Evolutionary conservation across 2,888 invertebrate genomes (phyloP).

Genomic region (Drosophila kambysellisi): DNA sequence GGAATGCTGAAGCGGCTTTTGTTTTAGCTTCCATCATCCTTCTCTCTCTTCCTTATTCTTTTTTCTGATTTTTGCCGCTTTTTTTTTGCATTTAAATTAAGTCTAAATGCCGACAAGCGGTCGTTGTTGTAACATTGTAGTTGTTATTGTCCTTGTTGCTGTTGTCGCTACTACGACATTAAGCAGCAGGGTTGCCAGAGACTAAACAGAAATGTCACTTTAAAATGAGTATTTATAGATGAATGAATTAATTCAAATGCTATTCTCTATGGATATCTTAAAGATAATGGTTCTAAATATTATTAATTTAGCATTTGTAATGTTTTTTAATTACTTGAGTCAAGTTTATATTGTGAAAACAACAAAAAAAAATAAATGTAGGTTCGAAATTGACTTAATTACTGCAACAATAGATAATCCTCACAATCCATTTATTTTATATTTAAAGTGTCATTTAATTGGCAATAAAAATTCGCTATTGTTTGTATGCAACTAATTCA

Average conservation of each 20-base stretch:
- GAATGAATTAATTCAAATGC: slow-evolving; percentile 6
- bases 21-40: slow-evolving; percentile 30
- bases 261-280: neutral
- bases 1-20: slow-evolving; percentile 51
- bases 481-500: neutral
- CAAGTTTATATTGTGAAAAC: neutral
- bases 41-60: neutral
- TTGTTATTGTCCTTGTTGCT: slow-evolving; percentile 18
- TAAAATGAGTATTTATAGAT: neutral
- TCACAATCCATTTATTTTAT: neutral
- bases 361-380: neutral
- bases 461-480: neutral
- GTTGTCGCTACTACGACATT: slow-evolving; percentile 20
- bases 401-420: neutral
- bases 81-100: slow-evolving; percentile 74
- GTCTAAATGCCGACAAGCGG: slow-evolving; percentile 74
- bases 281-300: neutral
- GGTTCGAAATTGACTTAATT: neutral
- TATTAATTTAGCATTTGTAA: neutral
- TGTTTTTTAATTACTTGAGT: neutral
- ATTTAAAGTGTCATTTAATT: neutral
- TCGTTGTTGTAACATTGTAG: slow-evolving; percentile 39
- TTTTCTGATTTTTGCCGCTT: slow-evolving; percentile 29
- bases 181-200: slow-evolving; percentile 29
- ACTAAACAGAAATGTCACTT: slow-evolving; percentile 16